phyloP scores from a whole-genome alignment of 2,797 vertebrate species.

The Malacoctenus gilli region DNA sequence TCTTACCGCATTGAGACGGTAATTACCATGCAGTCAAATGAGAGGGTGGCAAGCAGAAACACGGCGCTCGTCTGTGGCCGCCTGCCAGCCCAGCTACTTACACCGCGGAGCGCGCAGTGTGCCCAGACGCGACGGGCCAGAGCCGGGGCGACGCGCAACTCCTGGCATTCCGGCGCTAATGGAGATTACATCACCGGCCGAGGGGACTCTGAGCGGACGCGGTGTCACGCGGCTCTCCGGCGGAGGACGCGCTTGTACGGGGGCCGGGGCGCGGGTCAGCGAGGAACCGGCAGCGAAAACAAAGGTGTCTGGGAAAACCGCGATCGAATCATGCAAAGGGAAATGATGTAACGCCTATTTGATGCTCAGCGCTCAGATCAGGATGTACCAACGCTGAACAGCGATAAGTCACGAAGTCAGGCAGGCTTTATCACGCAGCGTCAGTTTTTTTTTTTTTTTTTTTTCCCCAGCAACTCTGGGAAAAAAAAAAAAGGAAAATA shows the following conservation, averaged over 20 bases:
- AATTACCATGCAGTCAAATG: constrained; percentile 78
- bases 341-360: constrained; percentile 20
- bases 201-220: constrained; percentile 39
- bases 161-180: constrained; percentile 55
- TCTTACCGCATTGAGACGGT: constrained; percentile 68
- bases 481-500: constrained; percentile 42
- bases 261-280: not conserved
- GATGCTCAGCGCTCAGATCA: constrained; percentile 14
- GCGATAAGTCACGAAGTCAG: constrained; percentile 24
- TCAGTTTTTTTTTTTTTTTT: no score
- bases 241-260: constrained; percentile 18
- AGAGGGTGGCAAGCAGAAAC: constrained; percentile 74
- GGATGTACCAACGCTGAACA: constrained; percentile 5
- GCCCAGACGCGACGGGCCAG: constrained; percentile 56
- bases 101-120: constrained; percentile 52
- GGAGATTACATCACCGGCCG: constrained; percentile 53
- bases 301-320: constrained; percentile 5
- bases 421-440: constrained; percentile 36
- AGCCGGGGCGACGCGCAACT: constrained; percentile 38
- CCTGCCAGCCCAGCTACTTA: constrained; percentile 75
- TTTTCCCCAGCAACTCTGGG: constrained; percentile 34
- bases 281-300: constrained; percentile 17
- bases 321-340: not conserved
- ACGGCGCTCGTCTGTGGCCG: constrained; percentile 61
- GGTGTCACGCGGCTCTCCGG: constrained; percentile 28